phyloP scores from a whole-genome alignment of 2,797 vertebrate species.

The Pipistrellus kuhlii region DNA sequence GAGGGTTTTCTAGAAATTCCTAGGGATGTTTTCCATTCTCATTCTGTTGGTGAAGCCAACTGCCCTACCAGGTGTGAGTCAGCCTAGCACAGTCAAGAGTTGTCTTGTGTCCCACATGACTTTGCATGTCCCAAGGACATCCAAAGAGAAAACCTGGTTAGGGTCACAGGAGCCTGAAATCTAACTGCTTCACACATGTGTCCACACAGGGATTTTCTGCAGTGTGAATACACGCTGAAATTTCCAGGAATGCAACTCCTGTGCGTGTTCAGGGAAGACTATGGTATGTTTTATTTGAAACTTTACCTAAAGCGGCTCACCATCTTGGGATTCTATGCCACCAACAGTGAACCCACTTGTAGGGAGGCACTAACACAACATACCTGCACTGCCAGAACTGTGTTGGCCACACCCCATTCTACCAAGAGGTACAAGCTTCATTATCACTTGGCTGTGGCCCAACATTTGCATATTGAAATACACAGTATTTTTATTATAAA shows the following conservation, averaged over 20 bases:
- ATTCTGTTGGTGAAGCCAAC: neutral
- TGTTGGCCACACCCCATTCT: neutral
- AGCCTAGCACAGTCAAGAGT: neutral
- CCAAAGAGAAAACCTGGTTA: neutral
- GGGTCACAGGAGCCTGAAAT: neutral
- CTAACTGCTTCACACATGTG: neutral
- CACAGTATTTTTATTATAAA: neutral
- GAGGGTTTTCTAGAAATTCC: neutral
- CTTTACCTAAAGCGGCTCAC: neutral
- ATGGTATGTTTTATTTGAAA: neutral
- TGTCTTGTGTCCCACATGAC: neutral
- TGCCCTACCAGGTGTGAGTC: neutral
- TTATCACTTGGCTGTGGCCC: neutral
- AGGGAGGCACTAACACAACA: neutral
- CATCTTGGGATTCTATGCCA: neutral
- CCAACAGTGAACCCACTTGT: neutral
- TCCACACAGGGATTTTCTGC: neutral
- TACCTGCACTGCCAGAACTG: rapidly evolving
- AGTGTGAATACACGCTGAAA: neutral
- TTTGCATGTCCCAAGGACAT: neutral
- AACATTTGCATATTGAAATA: neutral
- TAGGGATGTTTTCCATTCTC: neutral
- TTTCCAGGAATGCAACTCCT: neutral
- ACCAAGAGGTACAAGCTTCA: neutral
- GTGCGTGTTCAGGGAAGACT: neutral